A percentile compares a stretch with the other conserved stretches of the same genome.
phyloP scores from a whole-genome alignment of 2,113 vertebrate genomes.

The Saguinus midas region DNA sequence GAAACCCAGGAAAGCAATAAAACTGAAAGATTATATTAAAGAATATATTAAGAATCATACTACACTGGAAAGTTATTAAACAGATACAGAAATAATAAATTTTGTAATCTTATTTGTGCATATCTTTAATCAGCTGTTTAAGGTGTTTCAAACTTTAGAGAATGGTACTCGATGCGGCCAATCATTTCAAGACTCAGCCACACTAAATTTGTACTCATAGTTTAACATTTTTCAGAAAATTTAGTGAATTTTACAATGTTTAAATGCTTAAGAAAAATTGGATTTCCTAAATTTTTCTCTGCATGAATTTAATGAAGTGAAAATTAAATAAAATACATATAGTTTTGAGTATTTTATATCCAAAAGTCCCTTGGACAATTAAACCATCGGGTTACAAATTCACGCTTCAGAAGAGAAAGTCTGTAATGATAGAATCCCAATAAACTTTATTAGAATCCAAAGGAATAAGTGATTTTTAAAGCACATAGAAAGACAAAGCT shows the following conservation, averaged over 20 bases:
- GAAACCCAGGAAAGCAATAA: neutral
- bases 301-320: constrained; percentile 47
- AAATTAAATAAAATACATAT: neutral
- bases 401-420: constrained; percentile 24
- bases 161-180: too few species aligned
- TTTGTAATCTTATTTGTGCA: neutral
- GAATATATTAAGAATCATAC: constrained; percentile 16
- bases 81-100: neutral
- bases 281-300: neutral
- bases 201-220: neutral
- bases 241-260: constrained; percentile 13
- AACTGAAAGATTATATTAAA: neutral
- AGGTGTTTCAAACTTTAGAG: neutral
- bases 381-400: neutral
- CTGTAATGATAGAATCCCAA: neutral
- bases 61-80: neutral
- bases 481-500: neutral
- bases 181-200: neutral
- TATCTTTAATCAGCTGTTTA: neutral
- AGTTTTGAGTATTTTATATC: neutral
- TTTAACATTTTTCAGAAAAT: constrained; percentile 45
- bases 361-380: neutral
- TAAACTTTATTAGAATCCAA: constrained; percentile 1
- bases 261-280: constrained; percentile 30
- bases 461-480: constrained; percentile 36